phyloP scores from a whole-genome alignment of 2,888 invertebrate genomes.

The Antitype chi region DNA sequence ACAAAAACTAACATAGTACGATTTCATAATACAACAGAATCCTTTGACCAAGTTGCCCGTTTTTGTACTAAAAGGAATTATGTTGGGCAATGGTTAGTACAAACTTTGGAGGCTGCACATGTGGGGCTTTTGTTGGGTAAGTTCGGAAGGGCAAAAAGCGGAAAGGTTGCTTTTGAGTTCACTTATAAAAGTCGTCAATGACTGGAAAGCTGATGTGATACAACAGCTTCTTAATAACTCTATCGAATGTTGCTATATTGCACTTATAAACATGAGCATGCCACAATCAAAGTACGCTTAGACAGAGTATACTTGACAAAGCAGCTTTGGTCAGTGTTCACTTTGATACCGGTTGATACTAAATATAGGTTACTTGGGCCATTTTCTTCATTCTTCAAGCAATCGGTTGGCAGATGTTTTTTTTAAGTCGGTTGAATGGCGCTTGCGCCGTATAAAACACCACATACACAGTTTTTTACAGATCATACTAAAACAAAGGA shows the following conservation, averaged over 20 bases:
- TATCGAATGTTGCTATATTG: background rate
- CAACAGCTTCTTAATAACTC: background rate
- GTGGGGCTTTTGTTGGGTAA: constrained; percentile 11
- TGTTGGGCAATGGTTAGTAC: background rate
- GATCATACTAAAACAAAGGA: background rate
- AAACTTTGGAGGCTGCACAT: constrained; percentile 7
- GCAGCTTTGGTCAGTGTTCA: too few species aligned
- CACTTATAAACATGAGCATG: background rate
- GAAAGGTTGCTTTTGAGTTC: background rate
- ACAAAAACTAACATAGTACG: constrained; percentile 25
- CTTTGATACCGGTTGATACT: too few species aligned
- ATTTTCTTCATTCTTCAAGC: too few species aligned
- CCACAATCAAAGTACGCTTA: too few species aligned
- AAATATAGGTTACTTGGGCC: too few species aligned
- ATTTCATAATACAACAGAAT: background rate
- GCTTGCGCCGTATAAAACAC: background rate
- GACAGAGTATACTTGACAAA: too few species aligned
- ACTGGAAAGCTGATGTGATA: background rate
- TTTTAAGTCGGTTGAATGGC: background rate
- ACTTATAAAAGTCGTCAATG: background rate
- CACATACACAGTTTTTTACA: background rate
- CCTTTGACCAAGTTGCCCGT: constrained; percentile 28
- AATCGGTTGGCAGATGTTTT: too few species aligned
- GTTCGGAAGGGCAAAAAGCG: constrained; percentile 18
- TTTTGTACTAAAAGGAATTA: constrained; percentile 22